phyloP scores from a whole-genome alignment of 1,140 invertebrate species.

The Sitobion miscanthi region DNA sequence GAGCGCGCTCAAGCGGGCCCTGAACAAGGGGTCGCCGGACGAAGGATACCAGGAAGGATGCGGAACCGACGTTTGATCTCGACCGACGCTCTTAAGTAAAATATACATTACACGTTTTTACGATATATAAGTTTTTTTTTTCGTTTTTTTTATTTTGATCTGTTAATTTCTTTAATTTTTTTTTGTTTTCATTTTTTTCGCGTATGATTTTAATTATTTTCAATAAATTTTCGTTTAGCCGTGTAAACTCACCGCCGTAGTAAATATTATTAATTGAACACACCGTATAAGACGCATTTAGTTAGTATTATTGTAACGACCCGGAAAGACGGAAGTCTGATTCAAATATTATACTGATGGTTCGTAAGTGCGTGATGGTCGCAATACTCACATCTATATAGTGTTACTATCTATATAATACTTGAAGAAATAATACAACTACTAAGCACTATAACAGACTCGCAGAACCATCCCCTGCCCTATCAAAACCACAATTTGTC shows the following conservation, averaged over 20 bases:
- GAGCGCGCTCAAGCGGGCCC: conserved; percentile 77
- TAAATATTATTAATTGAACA: conserved; percentile 13
- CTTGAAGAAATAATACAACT: background rate
- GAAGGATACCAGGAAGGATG: conserved; percentile 91
- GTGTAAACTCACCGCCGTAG: background rate
- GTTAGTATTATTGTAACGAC: background rate
- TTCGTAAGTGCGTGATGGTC: background rate
- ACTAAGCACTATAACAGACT: no score
- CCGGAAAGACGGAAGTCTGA: background rate
- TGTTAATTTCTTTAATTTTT: background rate
- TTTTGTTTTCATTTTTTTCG: background rate
- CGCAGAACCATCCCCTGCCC: background rate
- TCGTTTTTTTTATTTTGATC: background rate
- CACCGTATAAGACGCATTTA: background rate
- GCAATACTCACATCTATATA: background rate
- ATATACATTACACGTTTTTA: background rate
- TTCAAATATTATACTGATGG: background rate
- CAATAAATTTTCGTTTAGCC: background rate
- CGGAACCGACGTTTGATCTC: conserved; percentile 82
- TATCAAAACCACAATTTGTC: background rate
- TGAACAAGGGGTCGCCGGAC: conserved; percentile 82
- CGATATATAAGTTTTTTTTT: background rate
- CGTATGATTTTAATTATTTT: background rate
- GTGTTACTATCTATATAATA: background rate
- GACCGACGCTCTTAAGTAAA: conserved; percentile 25